A percentile compares a stretch with the other conserved stretches of the same genome.
phyloP scores from a whole-genome alignment of 1,140 invertebrate genomes.

The Magallana gigas region DNA sequence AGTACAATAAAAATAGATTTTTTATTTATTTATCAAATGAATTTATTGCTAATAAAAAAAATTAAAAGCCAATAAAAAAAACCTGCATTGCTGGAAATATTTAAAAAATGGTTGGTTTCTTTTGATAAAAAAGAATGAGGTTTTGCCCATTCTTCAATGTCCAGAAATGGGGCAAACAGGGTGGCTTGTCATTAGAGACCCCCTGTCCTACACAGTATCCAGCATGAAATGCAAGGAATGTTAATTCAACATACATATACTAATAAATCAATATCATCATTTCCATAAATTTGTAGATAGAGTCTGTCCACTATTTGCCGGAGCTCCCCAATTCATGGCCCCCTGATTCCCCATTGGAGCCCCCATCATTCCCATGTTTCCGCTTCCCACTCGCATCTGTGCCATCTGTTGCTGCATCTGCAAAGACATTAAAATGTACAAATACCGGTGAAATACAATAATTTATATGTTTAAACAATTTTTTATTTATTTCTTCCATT shows the following conservation, averaged over 20 bases:
- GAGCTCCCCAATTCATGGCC: constrained; percentile 50
- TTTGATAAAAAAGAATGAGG: background rate
- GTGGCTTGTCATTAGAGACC: background rate
- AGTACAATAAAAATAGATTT: background rate
- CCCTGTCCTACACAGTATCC: constrained; percentile 3
- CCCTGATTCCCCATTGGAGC: constrained; percentile 40
- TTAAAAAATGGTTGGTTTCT: constrained; percentile 3
- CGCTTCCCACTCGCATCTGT: constrained; percentile 79
- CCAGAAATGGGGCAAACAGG: background rate
- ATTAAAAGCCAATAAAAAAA: background rate
- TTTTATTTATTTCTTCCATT: no score
- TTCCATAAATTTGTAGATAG: constrained; percentile 70
- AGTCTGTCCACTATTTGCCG: constrained; percentile 60
- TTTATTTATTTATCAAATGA: background rate
- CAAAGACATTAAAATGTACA: constrained; percentile 57
- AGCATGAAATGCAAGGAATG: constrained; percentile 1
- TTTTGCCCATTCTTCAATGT: background rate
- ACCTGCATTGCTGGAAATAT: background rate
- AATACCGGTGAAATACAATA: constrained; percentile 21
- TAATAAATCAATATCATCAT: constrained; percentile 58
- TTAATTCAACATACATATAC: constrained; percentile 3
- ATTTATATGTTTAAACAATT: no score
- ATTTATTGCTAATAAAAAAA: constrained; percentile 1
- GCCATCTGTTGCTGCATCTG: constrained; percentile 83
- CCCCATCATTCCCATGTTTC: constrained; percentile 54